Evolutionary conservation across 2,113 vertebrate genomes (phyloP).

Genomic region (Melozone crissalis): DNA sequence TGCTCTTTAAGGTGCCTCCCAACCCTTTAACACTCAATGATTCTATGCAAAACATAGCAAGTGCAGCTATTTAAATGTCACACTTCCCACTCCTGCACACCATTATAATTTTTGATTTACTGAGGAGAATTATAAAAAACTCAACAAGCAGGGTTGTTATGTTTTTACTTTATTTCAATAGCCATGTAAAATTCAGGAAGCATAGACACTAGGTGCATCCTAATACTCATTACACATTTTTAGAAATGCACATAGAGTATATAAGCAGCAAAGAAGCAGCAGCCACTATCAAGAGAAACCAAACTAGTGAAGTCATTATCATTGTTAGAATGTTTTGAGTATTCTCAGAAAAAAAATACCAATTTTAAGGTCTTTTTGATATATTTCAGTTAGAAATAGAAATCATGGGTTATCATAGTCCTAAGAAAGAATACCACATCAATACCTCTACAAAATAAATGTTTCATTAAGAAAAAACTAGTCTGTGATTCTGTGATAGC

Average conservation of each 20-base stretch:
- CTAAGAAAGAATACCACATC: neutral
- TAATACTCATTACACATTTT: neutral
- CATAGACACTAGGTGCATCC: neutral
- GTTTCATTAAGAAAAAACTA: neutral
- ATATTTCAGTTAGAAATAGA: neutral
- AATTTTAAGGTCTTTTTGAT: neutral
- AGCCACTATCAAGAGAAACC: neutral
- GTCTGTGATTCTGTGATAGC: neutral
- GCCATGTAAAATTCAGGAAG: neutral
- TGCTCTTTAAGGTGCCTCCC: neutral
- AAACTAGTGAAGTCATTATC: neutral
- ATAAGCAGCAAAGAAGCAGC: neutral
- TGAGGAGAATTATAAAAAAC: neutral
- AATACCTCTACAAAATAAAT: neutral
- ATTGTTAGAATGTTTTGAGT: neutral
- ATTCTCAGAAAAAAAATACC: neutral
- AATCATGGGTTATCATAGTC: neutral
- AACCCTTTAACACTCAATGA: neutral
- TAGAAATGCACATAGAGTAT: neutral
- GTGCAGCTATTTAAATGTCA: neutral
- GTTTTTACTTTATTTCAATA: neutral
- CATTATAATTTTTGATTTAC: neutral
- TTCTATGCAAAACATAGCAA: neutral
- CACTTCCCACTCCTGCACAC: neutral
- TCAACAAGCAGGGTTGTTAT: neutral